phyloP scores from a whole-genome alignment of 2,113 vertebrate genomes.

The Indicator indicator region DNA sequence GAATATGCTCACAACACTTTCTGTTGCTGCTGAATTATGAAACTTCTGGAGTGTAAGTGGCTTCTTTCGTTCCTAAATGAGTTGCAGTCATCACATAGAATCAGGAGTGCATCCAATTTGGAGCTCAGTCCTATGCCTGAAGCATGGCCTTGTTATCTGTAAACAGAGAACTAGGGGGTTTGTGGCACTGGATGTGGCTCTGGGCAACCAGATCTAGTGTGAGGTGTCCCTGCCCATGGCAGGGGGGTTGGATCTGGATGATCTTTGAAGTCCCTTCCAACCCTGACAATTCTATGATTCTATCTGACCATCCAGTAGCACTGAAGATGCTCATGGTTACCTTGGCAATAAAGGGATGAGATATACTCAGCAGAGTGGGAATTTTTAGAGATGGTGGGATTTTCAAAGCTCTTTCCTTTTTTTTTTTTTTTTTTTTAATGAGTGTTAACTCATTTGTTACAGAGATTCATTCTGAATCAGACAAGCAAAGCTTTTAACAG shows the following conservation, averaged over 20 bases:
- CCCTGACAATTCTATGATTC: too few species aligned
- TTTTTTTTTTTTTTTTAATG: constrained; percentile 3
- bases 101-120: not conserved
- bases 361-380: constrained; percentile 7
- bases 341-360: constrained; percentile 40
- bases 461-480: constrained; percentile 23
- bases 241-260: too few species aligned
- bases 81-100: not conserved
- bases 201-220: too few species aligned
- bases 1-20: not conserved
- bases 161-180: not conserved
- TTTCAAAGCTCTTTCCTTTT: constrained; percentile 25
- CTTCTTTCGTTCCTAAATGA: not conserved
- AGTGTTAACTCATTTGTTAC: constrained; percentile 36
- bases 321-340: constrained; percentile 15
- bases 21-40: not conserved
- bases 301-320: not conserved
- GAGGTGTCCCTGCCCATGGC: too few species aligned
- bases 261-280: too few species aligned
- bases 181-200: not conserved
- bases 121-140: not conserved
- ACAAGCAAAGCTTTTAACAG: constrained; percentile 32
- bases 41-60: not conserved
- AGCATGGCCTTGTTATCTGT: not conserved
- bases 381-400: constrained; percentile 22